Evolutionary conservation across 1,140 invertebrate genomes (phyloP), one percentile per base, ranked within the genome.

Genomic region (Agrilus planipennis): DNA sequence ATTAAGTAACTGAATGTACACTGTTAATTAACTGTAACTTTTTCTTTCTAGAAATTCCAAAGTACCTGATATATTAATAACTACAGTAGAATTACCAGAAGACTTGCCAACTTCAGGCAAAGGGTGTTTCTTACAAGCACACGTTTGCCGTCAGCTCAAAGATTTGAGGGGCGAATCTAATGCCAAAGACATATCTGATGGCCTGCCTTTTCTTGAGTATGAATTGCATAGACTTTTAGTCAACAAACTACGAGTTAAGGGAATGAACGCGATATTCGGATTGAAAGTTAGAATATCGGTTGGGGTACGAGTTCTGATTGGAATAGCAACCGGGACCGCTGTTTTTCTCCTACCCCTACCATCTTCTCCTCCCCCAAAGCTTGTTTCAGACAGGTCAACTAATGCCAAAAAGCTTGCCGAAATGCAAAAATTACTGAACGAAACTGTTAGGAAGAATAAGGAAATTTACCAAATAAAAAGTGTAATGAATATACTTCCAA

Each of bases 201-300:
- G 82, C 40, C 64, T 97, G 28, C 93, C 93, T 1, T 96, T 97
- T 64, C 60, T 97, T 29, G 91, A 97, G 62, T 96, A 95, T 63
- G 93, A 97, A 60, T 65, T 97, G 18, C 89, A 97, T 60, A 79
- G 87, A 45, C 75, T 94, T 51, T 65, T 96, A 9, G 71, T 94
- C 2, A 91, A 90, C 53, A 96, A 94, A 62, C 64, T 96, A 0
- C 80, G 86, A 60, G 81, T 92, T 43, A 89, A 88, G 57, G 91
- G 88, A 11, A 90, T 93, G 86, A 94, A 93, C 67, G 79, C 83
- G n/a, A 70, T 92, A 14, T 91, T 92, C 63, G 84, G 84, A 2
- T 60, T 93, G 1, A 79, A 78, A 57, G 73, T 81, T 2, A 84
- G 91, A 57, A 76, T 95, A 17, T 79, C 84, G 1, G 76, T 96